phyloP scores from a whole-genome alignment of 2,888 invertebrate genomes.

The Dexiosoma caninum region DNA sequence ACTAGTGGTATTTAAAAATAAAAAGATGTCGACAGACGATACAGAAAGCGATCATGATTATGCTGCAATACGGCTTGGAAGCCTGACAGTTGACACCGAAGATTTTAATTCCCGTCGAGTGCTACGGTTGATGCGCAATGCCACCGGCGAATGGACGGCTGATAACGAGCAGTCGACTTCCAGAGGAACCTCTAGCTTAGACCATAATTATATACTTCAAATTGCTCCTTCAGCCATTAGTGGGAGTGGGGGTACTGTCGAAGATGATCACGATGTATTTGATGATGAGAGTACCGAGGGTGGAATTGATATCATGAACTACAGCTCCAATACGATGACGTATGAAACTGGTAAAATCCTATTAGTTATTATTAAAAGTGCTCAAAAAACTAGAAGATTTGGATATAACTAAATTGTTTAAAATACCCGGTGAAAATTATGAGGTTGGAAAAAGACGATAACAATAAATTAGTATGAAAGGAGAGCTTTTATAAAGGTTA shows the following conservation, averaged over 20 bases:
- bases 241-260: slow-evolving; percentile 12
- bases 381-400: no score
- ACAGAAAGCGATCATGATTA: slow-evolving; percentile 54
- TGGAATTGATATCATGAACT: slow-evolving; percentile 23
- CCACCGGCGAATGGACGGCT: neutral
- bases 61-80: slow-evolving; percentile 21
- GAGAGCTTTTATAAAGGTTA: no score
- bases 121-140: neutral
- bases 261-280: slow-evolving; percentile 41
- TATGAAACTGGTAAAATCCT: slow-evolving; percentile 31
- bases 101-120: neutral
- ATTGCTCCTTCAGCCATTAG: neutral
- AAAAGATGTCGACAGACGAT: slow-evolving; percentile 33
- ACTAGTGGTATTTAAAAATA: neutral
- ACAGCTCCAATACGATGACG: slow-evolving; percentile 5
- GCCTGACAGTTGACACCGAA: neutral
- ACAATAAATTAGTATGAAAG: no score
- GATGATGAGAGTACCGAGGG: slow-evolving; percentile 51
- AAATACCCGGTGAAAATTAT: no score
- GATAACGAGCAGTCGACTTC: slow-evolving; percentile 22
- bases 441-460: no score
- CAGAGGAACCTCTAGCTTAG: neutral
- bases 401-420: no score
- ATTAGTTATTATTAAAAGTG: neutral
- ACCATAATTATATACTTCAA: slow-evolving; percentile 40